phyloP scores from a whole-genome alignment of 2,797 vertebrate genomes.

The Betta splendens region DNA sequence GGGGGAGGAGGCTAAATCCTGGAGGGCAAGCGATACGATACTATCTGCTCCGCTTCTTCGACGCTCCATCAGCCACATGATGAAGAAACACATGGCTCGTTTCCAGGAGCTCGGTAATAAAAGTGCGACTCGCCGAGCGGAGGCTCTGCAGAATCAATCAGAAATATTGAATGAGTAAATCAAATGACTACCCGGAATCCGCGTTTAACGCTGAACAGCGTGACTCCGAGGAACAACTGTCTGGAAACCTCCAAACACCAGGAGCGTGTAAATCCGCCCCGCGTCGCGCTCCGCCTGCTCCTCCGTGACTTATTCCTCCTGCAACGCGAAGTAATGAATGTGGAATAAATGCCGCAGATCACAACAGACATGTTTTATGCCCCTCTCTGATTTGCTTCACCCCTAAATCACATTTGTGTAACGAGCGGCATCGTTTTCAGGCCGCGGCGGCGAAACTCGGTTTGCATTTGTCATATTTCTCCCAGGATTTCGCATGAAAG shows the following conservation, averaged over 20 bases:
- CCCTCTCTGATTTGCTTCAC: neutral
- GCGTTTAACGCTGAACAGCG: constrained; percentile 1
- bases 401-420: neutral
- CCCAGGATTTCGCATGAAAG: too few relatives aligned
- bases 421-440: neutral
- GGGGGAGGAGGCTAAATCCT: constrained; percentile 12
- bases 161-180: neutral
- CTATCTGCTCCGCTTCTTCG: constrained; percentile 20
- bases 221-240: constrained; percentile 1
- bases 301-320: neutral
- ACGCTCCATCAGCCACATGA: constrained; percentile 37
- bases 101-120: constrained; percentile 26
- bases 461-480: too few relatives aligned
- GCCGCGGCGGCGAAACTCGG: neutral
- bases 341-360: neutral
- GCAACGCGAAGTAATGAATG: neutral
- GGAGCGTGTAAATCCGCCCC: neutral
- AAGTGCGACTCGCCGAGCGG: neutral
- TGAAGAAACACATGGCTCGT: constrained; percentile 21
- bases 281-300: too few relatives aligned
- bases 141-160: neutral
- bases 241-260: neutral
- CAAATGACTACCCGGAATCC: neutral
- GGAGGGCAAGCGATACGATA: constrained; percentile 21
- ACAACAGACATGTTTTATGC: neutral